Evolutionary conservation across 2,113 vertebrate species (phyloP).

Genomic region (Sander lucioperca): DNA sequence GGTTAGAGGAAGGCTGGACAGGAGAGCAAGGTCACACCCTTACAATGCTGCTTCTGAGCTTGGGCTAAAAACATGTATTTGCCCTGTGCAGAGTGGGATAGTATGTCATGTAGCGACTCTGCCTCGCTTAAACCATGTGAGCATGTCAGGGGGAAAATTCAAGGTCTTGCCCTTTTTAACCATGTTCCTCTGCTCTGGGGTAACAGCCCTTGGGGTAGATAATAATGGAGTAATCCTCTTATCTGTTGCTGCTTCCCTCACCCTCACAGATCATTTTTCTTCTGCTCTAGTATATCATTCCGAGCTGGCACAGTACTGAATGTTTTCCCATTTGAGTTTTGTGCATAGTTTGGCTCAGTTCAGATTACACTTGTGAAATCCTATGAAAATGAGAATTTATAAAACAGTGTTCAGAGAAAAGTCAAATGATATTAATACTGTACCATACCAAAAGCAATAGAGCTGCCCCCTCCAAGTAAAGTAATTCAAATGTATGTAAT

Average conservation of each 20-base stretch:
- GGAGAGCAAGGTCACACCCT: conserved; percentile 61
- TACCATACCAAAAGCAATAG: not conserved
- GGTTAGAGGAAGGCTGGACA: conserved; percentile 22
- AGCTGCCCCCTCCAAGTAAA: not conserved
- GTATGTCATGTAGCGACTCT: conserved; percentile 57
- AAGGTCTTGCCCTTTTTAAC: conserved; percentile 83
- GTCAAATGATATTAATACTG: not conserved
- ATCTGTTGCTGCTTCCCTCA: conserved; percentile 79
- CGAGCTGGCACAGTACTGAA: conserved; percentile 49
- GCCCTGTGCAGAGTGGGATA: conserved; percentile 47
- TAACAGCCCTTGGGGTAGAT: conserved; percentile 78
- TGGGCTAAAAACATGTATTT: conserved; percentile 56
- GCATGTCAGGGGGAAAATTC: conserved; percentile 53
- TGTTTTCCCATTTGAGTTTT: conserved; percentile 66
- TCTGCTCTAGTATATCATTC: conserved; percentile 67
- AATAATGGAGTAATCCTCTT: conserved; percentile 85
- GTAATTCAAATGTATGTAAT: conserved; percentile 4
- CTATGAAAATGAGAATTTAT: conserved; percentile 24
- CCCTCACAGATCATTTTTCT: conserved; percentile 70
- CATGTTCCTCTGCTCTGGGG: conserved; percentile 64
- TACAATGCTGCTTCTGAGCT: conserved; percentile 38
- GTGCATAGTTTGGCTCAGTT: conserved; percentile 49
- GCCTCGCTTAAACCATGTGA: conserved; percentile 43
- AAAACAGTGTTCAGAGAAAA: conserved; percentile 25
- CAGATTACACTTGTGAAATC: conserved; percentile 49